Base-by-base conservation (phyloP, 2,113 vertebrate genomes). In the Prinia subflava region DNA sequence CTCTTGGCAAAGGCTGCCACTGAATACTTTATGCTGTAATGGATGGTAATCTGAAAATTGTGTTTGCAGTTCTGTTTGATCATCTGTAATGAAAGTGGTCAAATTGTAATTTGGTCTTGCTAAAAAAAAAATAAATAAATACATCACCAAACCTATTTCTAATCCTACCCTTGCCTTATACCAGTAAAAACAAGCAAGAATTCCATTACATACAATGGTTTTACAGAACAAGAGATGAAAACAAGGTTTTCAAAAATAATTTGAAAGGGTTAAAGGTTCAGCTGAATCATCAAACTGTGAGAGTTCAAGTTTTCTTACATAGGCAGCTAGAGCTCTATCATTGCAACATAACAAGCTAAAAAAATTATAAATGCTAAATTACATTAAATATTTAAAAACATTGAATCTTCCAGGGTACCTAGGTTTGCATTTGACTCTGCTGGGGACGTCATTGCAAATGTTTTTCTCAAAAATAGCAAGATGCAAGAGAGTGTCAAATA, bases 21-120 rank as follows among this genome's bases (percentile, higher is more conserved):
- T 90, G 90, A 90, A 97, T 97, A 89, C 89, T 93, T 90, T 86
- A 83, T 70, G 76, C 71, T 87, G 47, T 95, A 97, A 95, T 93
- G 76, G 94, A 94, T 93, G 90, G 89, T 97, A 96, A 96, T 95
- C 95, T 95, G 94, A 87, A 97, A 97, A 96, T 92, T 96, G 86
- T 75, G 73, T 94, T 95, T 92, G 73, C 86, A 75, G 88, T 70
- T 95, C 83, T 95, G 86, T 96, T 95, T 95, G 95, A 97, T 95
- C 94, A 83, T 92, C 80, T 90, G 5, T 84, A 97, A 96, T 96
- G 76, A 93, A 95, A 95, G 35, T 56, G 64, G 91, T 90, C 95
- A 92, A 95, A 93, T 37, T 67, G 55, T 86, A 94, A 95, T 92
- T 94, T 89, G 44, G 55, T 83, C 47, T 93, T 59, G 70, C 19